A percentile compares a stretch with the other conserved stretches of the same genome.
Conservation (phyloP, 1,140 invertebrate species). For the Muscidifurax raptorellus region DNA sequence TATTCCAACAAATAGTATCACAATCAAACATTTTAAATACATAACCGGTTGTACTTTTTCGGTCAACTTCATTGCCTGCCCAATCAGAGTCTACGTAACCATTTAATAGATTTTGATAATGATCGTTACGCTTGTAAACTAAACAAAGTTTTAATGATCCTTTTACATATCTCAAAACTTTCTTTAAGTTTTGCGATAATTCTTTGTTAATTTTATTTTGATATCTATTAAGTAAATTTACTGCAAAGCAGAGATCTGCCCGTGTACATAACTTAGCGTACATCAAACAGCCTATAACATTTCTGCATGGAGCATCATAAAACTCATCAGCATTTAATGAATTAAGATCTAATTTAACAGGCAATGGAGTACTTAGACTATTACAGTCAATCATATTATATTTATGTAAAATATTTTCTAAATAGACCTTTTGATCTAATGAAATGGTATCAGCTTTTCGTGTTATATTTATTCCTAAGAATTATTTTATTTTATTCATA, state of each 20-base stretch:
- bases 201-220: conserved; percentile 39
- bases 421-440: conserved; percentile 43
- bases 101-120: conserved; percentile 51
- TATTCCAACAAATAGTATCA: conserved; percentile 58
- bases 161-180: conserved; percentile 61
- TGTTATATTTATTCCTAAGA: conserved; percentile 46
- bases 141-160: conserved; percentile 63
- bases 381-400: conserved; percentile 60
- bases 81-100: conserved; percentile 56
- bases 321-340: conserved; percentile 36
- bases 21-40: conserved; percentile 55
- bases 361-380: conserved; percentile 53
- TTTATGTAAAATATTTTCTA: conserved; percentile 39
- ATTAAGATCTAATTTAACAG: conserved; percentile 42
- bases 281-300: conserved; percentile 9
- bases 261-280: background rate
- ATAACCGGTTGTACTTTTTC: conserved; percentile 54
- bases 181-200: conserved; percentile 61
- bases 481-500: conserved; percentile 39
- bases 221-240: conserved; percentile 6
- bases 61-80: conserved; percentile 41
- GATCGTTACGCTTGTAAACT: conserved; percentile 51
- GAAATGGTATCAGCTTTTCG: conserved; percentile 25
- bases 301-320: conserved; percentile 36
- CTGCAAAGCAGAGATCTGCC: background rate